These are phyloP conservation scores for Arothron firmamentum DNA, from an alignment of 2,113 vertebrate species.

Conservation along the genomic window DNA sequence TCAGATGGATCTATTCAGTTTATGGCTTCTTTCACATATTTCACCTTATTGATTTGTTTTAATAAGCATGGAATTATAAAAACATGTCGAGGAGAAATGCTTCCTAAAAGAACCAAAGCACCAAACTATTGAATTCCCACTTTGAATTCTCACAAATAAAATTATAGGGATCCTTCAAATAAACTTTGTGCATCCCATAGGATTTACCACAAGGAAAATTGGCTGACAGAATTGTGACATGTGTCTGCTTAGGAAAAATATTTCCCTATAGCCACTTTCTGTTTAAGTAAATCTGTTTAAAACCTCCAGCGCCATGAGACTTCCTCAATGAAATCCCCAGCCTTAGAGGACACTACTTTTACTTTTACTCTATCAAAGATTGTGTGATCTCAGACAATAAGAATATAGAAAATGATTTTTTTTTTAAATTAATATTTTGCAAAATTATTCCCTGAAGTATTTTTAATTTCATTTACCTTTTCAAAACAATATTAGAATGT, in stretches of 20 bases:
- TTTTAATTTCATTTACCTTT: constrained; percentile 51
- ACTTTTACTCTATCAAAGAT: constrained; percentile 25
- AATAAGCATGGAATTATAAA: constrained; percentile 16
- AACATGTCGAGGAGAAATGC: constrained; percentile 11
- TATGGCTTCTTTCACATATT: constrained; percentile 8
- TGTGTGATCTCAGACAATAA: constrained; percentile 19
- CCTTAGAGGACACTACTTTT: constrained; percentile 12
- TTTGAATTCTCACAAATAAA: constrained; percentile 46
- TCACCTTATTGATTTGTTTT: constrained; percentile 24
- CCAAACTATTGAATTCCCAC: constrained; percentile 19
- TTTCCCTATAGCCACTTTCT: constrained; percentile 34
- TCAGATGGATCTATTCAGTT: constrained; percentile 10
- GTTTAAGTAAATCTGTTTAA: constrained; percentile 57
- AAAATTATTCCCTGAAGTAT: constrained; percentile 29
- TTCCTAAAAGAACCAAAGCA: constrained; percentile 19
- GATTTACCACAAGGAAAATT: constrained; percentile 50
- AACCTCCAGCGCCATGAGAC: constrained; percentile 34
- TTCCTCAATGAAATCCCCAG: constrained; percentile 12
- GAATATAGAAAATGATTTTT: constrained; percentile 11
- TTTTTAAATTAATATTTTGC: not conserved
- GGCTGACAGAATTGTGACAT: constrained; percentile 61
- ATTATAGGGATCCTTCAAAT: constrained; percentile 53
- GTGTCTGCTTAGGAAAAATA: constrained; percentile 46
- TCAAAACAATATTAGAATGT: constrained; percentile 43
- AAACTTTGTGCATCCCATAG: constrained; percentile 37